Evolutionary conservation across 1,140 invertebrate species (phyloP).

Genomic region (Diorhabda carinulata): DNA sequence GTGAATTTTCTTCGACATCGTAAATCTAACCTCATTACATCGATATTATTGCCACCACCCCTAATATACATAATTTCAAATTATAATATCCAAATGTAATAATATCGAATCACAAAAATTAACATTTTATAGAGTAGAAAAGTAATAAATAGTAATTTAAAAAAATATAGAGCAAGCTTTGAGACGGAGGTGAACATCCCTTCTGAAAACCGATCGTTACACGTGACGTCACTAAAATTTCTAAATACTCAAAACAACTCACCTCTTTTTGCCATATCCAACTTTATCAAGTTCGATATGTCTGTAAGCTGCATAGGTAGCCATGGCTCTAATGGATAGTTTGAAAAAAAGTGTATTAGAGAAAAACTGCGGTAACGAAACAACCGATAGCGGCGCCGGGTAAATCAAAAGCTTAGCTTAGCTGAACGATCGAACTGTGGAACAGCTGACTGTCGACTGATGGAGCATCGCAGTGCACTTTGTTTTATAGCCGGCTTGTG

Average conservation of each 20-base stretch:
- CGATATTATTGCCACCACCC: too few species aligned
- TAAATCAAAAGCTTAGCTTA: background rate
- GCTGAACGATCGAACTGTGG: background rate
- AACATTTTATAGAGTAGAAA: too few species aligned
- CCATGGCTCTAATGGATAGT: constrained; percentile 49
- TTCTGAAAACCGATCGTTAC: constrained; percentile 12
- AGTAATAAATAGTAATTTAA: too few species aligned
- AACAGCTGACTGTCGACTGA: constrained; percentile 23
- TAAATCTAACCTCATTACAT: too few species aligned
- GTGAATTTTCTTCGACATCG: too few species aligned
- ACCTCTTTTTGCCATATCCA: constrained; percentile 68
- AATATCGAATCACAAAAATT: too few species aligned
- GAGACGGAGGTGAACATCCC: background rate
- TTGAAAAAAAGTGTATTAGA: background rate
- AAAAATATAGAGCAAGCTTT: background rate
- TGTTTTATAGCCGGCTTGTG: constrained; percentile 21
- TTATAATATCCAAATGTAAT: too few species aligned
- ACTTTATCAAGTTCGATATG: constrained; percentile 68
- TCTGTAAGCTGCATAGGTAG: constrained; percentile 65
- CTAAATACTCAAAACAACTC: constrained; percentile 28
- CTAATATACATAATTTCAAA: too few species aligned
- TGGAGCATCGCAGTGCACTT: constrained; percentile 7
- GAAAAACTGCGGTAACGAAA: constrained; percentile 14
- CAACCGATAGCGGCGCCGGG: constrained; percentile 6
- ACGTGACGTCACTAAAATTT: background rate